Evolutionary conservation across 1,140 invertebrate species (phyloP).

Genomic region (Agrypnia vestita): DNA sequence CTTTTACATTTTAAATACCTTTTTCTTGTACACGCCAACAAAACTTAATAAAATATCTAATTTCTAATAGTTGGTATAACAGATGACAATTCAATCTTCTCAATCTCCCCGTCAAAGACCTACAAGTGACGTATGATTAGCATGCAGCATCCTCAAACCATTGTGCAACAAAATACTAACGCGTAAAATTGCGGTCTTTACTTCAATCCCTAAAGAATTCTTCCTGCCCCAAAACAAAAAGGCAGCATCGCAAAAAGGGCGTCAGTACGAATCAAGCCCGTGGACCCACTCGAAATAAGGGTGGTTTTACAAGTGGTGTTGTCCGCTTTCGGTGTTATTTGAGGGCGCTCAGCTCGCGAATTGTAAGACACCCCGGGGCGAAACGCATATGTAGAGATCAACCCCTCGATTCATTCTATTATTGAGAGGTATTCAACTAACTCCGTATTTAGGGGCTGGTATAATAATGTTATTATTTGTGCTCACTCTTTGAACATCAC

Average conservation of each 20-base stretch:
- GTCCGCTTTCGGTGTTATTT: constrained; percentile 8
- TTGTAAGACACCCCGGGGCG: constrained; percentile 57
- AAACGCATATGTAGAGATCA: constrained; percentile 47
- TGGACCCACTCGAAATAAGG: constrained; percentile 23
- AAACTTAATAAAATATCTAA: neutral
- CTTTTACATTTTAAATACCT: too few relatives aligned
- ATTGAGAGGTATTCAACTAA: constrained; percentile 60
- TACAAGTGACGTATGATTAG: constrained; percentile 46
- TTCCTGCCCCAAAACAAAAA: neutral
- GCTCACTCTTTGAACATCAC: constrained; percentile 60
- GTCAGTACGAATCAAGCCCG: neutral
- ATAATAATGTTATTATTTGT: constrained; percentile 62
- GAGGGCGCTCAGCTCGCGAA: constrained; percentile 48
- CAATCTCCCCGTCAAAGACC: constrained; percentile 42
- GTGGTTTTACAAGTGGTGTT: neutral
- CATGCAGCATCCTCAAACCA: constrained; percentile 18
- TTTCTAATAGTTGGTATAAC: neutral
- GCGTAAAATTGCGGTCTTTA: constrained; percentile 60
- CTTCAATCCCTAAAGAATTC: constrained; percentile 58
- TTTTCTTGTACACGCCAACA: too few relatives aligned
- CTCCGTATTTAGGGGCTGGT: constrained; percentile 55
- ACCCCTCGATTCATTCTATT: constrained; percentile 52
- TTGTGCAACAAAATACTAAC: constrained; percentile 53
- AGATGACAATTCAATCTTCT: constrained; percentile 29
- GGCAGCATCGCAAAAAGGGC: neutral